Evolutionary conservation across 2,113 vertebrate species (phyloP).

Genomic region (Laticauda colubrina): DNA sequence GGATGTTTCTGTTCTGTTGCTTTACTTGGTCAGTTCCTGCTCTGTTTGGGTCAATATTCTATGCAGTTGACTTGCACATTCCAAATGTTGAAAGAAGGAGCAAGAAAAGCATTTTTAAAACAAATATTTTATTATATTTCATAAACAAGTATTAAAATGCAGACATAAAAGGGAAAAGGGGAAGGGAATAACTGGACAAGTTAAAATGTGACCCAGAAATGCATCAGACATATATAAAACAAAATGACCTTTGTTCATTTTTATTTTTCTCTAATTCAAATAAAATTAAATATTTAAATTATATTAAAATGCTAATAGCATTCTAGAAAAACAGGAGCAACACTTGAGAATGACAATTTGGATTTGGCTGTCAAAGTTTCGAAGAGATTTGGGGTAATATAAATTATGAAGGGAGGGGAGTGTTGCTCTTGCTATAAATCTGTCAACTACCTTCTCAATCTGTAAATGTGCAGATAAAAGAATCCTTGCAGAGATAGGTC

Average conservation of each 20-base stretch:
- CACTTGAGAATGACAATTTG: not conserved
- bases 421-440: not conserved
- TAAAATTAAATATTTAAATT: not conserved
- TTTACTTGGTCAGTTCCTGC: not conserved
- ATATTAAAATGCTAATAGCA: not conserved
- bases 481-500: not conserved
- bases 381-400: not conserved
- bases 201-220: not conserved
- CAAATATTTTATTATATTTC: not conserved
- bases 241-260: not conserved
- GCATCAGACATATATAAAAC: not conserved
- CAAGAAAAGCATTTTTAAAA: not conserved
- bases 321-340: not conserved
- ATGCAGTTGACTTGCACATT: not conserved
- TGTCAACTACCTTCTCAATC: not conserved
- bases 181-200: not conserved
- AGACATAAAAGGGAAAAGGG: not conserved
- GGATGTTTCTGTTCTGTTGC: not conserved
- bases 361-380: not conserved
- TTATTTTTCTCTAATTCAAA: not conserved
- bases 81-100: not conserved
- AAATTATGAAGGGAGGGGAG: not conserved
- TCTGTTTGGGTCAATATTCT: not conserved
- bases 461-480: not conserved
- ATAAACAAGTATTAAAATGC: not conserved